A percentile compares a stretch with the other conserved stretches of the same genome.
phyloP scores from a whole-genome alignment of 1,140 invertebrate genomes.

The Sitobion miscanthi region DNA sequence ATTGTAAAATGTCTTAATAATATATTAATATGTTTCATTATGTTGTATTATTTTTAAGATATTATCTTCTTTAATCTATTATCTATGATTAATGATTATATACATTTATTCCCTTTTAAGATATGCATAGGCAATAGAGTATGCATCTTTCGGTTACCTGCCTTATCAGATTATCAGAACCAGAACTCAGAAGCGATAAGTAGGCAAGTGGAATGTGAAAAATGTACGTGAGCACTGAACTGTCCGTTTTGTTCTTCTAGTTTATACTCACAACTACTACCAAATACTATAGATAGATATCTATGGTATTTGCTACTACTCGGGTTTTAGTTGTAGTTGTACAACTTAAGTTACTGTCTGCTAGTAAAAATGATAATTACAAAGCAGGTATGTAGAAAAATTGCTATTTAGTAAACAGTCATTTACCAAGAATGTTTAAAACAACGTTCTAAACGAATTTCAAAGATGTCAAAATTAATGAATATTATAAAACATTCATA shows the following conservation, averaged over 20 bases:
- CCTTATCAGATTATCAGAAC: neutral
- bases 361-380: neutral
- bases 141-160: neutral
- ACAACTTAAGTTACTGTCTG: neutral
- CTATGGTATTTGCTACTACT: too few species aligned
- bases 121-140: neutral
- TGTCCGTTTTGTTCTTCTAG: too few species aligned
- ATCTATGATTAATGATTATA: too few species aligned
- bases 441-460: neutral
- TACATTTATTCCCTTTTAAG: neutral
- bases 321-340: neutral
- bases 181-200: neutral
- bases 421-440: neutral
- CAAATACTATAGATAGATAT: too few species aligned
- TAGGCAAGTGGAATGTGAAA: too few species aligned
- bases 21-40: too few species aligned
- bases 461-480: neutral
- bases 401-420: neutral
- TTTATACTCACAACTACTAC: too few species aligned
- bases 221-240: too few species aligned
- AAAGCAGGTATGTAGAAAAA: neutral
- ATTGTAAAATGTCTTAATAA: too few species aligned
- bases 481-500: neutral
- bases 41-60: too few species aligned
- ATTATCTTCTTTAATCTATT: too few species aligned